A percentile compares a stretch with the other conserved stretches of the same genome.
These are phyloP conservation scores for Atherinosoma microstoma DNA, from an alignment of 2,797 vertebrate genomes.

Conservation along the genomic window DNA sequence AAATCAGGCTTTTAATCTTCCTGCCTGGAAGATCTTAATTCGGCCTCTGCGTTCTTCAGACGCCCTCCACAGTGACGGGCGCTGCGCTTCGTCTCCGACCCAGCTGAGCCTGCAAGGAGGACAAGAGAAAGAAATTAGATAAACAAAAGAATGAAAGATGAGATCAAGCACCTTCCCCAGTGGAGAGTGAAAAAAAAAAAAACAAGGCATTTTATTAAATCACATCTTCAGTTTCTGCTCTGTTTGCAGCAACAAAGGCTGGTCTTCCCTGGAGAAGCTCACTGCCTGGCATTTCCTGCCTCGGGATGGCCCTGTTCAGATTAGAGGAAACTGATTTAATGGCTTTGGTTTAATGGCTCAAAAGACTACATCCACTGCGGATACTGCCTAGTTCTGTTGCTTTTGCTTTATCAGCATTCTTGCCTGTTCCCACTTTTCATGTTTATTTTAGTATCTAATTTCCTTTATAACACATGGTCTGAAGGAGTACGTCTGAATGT, in stretches of 20 bases:
- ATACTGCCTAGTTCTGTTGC: conserved; percentile 20
- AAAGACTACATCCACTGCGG: conserved; percentile 48
- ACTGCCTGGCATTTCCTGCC: conserved; percentile 76
- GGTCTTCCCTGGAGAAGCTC: conserved; percentile 57
- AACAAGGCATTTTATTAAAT: conserved; percentile 69
- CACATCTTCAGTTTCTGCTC: conserved; percentile 69
- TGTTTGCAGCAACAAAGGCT: conserved; percentile 68
- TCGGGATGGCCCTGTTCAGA: conserved; percentile 66
- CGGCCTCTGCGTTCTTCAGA: too few relatives aligned
- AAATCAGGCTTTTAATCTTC: too few relatives aligned
- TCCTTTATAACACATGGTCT: not conserved
- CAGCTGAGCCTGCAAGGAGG: not conserved
- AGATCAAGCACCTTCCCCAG: conserved; percentile 41
- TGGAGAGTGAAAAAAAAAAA: not conserved
- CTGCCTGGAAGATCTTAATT: too few relatives aligned
- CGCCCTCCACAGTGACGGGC: too few relatives aligned
- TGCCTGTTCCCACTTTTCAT: not conserved
- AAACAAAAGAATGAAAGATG: conserved; percentile 41
- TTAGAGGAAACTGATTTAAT: conserved; percentile 81
- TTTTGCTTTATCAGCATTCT: not conserved
- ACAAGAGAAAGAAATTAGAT: conserved; percentile 3
- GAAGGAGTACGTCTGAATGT: not conserved
- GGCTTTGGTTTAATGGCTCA: conserved; percentile 70
- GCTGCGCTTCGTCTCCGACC: not conserved
- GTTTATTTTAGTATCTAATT: not conserved